phyloP scores from a whole-genome alignment of 2,797 vertebrate genomes.

The Rhynchonycteris naso region DNA sequence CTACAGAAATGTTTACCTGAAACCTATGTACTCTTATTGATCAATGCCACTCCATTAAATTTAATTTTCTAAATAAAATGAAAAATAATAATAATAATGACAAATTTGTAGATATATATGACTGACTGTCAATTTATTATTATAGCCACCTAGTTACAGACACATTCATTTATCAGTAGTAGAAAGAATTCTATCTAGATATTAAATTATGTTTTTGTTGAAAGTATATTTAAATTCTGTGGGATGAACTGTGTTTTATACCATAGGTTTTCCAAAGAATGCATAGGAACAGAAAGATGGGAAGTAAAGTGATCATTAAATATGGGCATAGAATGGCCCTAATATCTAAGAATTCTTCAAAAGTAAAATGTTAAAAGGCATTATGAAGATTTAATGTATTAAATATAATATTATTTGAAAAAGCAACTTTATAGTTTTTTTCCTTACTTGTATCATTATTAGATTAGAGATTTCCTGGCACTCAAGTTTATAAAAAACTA shows the following conservation, averaged over 20 bases:
- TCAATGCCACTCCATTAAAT: no score
- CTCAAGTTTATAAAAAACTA: neutral
- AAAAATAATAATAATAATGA: slow-evolving; percentile 46
- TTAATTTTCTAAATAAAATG: neutral
- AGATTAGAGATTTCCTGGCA: neutral
- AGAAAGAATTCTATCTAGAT: neutral
- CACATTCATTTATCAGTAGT: neutral
- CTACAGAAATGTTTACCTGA: no score
- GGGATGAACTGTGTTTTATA: neutral
- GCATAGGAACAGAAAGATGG: neutral
- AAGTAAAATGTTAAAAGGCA: neutral
- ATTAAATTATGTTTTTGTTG: slow-evolving; percentile 25
- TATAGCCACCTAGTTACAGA: neutral
- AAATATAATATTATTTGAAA: slow-evolving; percentile 1
- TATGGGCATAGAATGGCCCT: neutral
- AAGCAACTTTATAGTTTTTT: neutral
- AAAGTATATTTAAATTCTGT: slow-evolving; percentile 26
- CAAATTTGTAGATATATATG: neutral
- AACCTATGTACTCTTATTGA: no score
- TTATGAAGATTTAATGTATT: neutral
- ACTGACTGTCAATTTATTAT: slow-evolving; percentile 2
- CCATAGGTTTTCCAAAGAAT: neutral
- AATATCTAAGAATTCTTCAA: neutral
- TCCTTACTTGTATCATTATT: neutral
- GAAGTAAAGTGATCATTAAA: slow-evolving; percentile 18